These are phyloP conservation scores for Atherinomorus stipes DNA, from an alignment of 2,113 vertebrate species.

Conservation along the genomic window DNA sequence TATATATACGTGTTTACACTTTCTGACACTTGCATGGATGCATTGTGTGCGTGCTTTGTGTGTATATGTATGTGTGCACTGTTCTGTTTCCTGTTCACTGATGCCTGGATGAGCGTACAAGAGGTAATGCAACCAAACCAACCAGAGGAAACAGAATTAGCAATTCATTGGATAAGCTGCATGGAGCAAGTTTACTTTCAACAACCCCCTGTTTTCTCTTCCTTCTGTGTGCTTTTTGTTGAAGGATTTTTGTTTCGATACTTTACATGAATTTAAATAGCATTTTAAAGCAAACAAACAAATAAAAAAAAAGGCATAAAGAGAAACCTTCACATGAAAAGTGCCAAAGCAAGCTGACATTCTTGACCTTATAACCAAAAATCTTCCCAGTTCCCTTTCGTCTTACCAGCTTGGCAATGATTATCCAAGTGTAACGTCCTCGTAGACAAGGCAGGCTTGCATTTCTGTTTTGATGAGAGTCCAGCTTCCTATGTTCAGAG, in stretches of 20 bases:
- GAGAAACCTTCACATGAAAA: slow-evolving; percentile 59
- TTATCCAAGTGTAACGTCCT: slow-evolving; percentile 45
- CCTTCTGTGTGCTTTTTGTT: slow-evolving; percentile 66
- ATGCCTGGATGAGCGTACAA: slow-evolving; percentile 18
- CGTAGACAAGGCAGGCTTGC: slow-evolving; percentile 48
- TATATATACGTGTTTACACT: not conserved
- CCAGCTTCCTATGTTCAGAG: slow-evolving; percentile 27
- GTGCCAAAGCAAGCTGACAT: slow-evolving; percentile 66
- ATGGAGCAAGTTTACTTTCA: slow-evolving; percentile 35
- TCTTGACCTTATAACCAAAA: slow-evolving; percentile 31
- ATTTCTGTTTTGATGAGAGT: slow-evolving; percentile 41
- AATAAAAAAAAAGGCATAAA: slow-evolving; percentile 54
- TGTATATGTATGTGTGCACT: slow-evolving; percentile 27
- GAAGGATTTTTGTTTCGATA: slow-evolving; percentile 10
- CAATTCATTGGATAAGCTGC: slow-evolving; percentile 32
- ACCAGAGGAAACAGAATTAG: slow-evolving; percentile 37
- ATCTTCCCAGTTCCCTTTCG: slow-evolving; percentile 8
- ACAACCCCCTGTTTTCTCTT: slow-evolving; percentile 13
- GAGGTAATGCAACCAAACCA: slow-evolving; percentile 33
- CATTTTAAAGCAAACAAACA: slow-evolving; percentile 29
- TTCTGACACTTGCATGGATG: slow-evolving; percentile 34
- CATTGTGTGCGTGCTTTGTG: slow-evolving; percentile 26
- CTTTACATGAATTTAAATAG: slow-evolving; percentile 33
- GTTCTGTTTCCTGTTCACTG: slow-evolving; percentile 49
- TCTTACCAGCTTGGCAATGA: slow-evolving; percentile 53